phyloP scores from a whole-genome alignment of 2,797 vertebrate species.

The Typhlichthys eigenmanni region DNA sequence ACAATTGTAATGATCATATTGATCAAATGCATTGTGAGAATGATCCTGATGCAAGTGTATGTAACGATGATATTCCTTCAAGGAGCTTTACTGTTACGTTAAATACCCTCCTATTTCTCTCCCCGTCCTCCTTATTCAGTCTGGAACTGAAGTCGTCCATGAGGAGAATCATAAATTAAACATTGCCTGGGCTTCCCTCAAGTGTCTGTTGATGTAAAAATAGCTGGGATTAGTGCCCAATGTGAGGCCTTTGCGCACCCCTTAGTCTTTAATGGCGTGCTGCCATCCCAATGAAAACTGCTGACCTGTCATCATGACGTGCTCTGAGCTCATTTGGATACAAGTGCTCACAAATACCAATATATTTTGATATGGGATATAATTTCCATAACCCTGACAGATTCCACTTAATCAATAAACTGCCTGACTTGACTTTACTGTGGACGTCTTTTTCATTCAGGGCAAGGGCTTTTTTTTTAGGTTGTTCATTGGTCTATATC shows the following conservation, averaged over 20 bases:
- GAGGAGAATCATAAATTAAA: conserved; percentile 72
- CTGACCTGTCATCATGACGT: conserved; percentile 54
- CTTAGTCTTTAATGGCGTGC: conserved; percentile 66
- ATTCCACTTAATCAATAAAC: conserved; percentile 75
- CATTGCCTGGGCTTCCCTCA: conserved; percentile 63
- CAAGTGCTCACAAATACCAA: conserved; percentile 26
- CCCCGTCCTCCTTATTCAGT: conserved; percentile 35
- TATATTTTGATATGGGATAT: conserved; percentile 66
- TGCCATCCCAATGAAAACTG: conserved; percentile 47
- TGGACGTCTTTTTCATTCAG: conserved; percentile 52
- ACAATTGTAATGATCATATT: conserved; percentile 13
- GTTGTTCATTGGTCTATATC: too few relatives aligned
- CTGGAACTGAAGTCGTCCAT: conserved; percentile 56
- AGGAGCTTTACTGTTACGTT: conserved; percentile 33
- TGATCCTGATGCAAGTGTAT: conserved; percentile 2
- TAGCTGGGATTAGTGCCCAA: conserved; percentile 56
- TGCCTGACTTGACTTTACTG: conserved; percentile 58
- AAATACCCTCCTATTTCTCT: conserved; percentile 29
- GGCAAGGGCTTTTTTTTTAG: conserved; percentile 30
- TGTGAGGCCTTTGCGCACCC: conserved; percentile 47
- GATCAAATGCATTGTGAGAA: conserved; percentile 1
- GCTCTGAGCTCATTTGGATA: too few relatives aligned
- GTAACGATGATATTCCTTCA: conserved; percentile 33
- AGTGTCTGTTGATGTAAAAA: conserved; percentile 67
- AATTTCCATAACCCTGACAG: conserved; percentile 72